Evolutionary conservation across 2,797 vertebrate genomes (phyloP).

Genomic region (Onychomys leucogaster): DNA sequence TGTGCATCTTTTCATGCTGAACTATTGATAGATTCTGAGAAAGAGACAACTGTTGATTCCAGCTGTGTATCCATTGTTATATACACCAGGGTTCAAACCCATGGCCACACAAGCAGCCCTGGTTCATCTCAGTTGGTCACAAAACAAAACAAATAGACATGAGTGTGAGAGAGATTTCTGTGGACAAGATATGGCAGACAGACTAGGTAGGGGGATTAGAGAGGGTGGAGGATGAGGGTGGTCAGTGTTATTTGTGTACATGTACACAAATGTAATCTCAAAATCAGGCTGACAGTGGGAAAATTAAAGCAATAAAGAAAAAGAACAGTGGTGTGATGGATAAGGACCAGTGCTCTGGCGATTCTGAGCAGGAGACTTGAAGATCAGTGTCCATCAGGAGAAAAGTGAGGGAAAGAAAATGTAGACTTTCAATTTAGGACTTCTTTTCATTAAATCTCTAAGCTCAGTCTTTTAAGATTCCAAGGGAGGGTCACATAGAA

Average conservation of each 20-base stretch:
- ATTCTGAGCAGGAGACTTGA: background rate
- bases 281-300: background rate
- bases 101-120: background rate
- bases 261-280: background rate
- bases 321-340: background rate
- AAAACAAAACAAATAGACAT: background rate
- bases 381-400: background rate
- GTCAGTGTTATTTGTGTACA: background rate
- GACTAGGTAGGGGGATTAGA: background rate
- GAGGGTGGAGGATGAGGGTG: background rate
- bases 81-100: background rate
- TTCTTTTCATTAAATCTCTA: background rate
- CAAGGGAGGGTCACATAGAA: background rate
- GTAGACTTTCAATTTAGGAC: background rate
- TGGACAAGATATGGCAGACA: background rate
- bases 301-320: slow-evolving; percentile 43
- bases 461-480: background rate
- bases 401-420: background rate
- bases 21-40: too few relatives aligned
- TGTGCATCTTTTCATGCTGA: background rate
- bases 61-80: background rate
- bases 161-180: background rate
- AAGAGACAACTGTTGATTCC: background rate
- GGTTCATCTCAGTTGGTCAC: background rate
- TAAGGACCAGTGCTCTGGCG: rapidly evolving